Evolutionary conservation across 23 tunicate species (phyloP).

Genomic region (Halocynthia aurantium): DNA sequence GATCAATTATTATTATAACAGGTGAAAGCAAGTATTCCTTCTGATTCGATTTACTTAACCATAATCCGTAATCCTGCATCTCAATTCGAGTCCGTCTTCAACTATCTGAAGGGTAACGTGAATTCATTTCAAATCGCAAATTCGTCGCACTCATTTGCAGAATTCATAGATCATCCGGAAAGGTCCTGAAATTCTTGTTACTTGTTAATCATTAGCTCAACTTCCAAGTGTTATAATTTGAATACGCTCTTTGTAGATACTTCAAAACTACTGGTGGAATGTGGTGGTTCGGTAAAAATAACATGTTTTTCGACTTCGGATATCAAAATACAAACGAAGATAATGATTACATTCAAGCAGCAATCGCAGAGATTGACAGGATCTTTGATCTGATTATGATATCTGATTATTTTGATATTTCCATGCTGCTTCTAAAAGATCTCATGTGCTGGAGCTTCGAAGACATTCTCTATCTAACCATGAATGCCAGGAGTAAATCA

Average conservation of each 20-base stretch:
- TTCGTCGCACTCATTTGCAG: background rate
- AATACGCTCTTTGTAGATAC: conserved; percentile 29
- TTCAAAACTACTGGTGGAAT: conserved; percentile 24
- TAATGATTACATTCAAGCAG: conserved; percentile 27
- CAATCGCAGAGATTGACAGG: conserved; percentile 34
- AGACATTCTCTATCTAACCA: conserved; percentile 26
- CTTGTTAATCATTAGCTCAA: no score
- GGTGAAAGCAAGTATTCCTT: background rate
- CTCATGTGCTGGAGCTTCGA: conserved; percentile 32
- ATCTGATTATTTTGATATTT: conserved; percentile 55
- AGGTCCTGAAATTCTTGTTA: background rate
- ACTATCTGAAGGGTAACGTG: background rate
- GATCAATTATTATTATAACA: background rate
- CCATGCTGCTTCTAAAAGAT: conserved; percentile 49
- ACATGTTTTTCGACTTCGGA: conserved; percentile 54
- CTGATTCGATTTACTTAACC: conserved; percentile 11
- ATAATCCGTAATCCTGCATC: conserved; percentile 17
- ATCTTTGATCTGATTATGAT: conserved; percentile 45
- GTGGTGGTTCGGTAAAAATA: conserved; percentile 79
- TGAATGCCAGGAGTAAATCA: conserved; percentile 40
- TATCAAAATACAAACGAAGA: conserved; percentile 38
- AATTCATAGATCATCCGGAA: background rate
- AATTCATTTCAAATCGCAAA: background rate
- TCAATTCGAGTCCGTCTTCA: conserved; percentile 16
- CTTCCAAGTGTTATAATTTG: no score